Base-by-base conservation (phyloP, 2,888 invertebrate genomes). In the Sphaerophoria rueppellii region DNA sequence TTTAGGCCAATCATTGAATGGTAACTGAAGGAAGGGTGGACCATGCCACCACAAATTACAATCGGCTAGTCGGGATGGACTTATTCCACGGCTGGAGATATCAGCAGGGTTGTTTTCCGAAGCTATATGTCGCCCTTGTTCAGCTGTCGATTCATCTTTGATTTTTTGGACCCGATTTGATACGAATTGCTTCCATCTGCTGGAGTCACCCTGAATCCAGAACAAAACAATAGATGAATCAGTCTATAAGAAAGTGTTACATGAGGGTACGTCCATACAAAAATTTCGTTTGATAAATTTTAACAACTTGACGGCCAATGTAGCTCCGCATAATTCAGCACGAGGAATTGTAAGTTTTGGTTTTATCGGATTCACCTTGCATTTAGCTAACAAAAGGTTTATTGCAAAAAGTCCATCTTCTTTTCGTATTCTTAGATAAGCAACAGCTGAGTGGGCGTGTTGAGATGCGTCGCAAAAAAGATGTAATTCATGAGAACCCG, bases 171-270 rank as follows among this genome's bases (percentile, higher is more conserved):
- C 37, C 6, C 65, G 14, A 65, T 75, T 50, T 11, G 65, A 37
- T 37, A 75, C 58, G 14, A 75, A 75, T 32, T 65, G 67, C 16
- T 75, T 75, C 40, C 75, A 75, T 40, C 50, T 37, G 12, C 57
- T 75, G 37, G 50, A 37, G 11, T 65, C 63, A 11, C 34, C 65
- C 16, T 12, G 65, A 40, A 67, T 67, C 75, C 75, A 75, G 16
- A 14, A 34, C 6, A 67, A 52, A 12, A 67, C 72, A 12, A 75
- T 67, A 11, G 58, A 58, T 4, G 75, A 60, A 58, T 75, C 58
- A 4, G 75, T 67, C 67, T 67, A 75, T 16, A 67, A 46, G 12
- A 67, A 75, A 6, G 48, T 75, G 24, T n/a, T n/a, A n/a, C n/a
- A n/a, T n/a, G n/a, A n/a, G n/a, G n/a, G n/a, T 24, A 24, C 24